Percentiles rank a stretch among this genome's conserved stretches.
Conservation (phyloP, 2,797 vertebrate genomes). For the Borostomias antarcticus region DNA sequence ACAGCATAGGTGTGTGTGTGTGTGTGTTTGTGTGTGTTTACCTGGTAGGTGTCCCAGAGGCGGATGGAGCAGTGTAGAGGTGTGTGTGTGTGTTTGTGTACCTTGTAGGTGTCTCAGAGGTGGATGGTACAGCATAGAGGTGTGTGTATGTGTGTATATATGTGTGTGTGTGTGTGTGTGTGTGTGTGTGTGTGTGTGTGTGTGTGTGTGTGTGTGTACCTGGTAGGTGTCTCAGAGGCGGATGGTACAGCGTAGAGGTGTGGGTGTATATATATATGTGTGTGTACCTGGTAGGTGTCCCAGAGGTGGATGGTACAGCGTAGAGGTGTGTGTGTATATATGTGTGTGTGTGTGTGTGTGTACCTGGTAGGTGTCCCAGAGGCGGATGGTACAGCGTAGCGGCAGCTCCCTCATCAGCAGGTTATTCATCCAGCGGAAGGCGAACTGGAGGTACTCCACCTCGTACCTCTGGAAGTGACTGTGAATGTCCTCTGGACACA, state of each 20-base stretch:
- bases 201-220: neutral
- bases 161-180: neutral
- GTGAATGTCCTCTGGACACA: conserved; percentile 89
- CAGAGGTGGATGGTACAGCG: no score
- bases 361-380: conserved; percentile 99
- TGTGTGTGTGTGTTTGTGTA: neutral
- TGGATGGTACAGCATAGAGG: no score
- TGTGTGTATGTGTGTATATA: neutral
- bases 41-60: conserved; percentile 99
- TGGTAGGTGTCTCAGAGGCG: conserved; percentile 1
- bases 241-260: neutral
- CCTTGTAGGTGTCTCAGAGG: neutral
- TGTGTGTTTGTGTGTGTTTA: conserved; percentile 49
- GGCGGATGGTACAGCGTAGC: conserved; percentile 94
- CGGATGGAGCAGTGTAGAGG: no score
- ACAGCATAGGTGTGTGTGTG: neutral
- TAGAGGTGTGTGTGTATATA: neutral
- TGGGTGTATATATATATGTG: neutral
- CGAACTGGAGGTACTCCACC: conserved; percentile 97
- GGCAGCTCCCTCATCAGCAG: conserved; percentile 97
- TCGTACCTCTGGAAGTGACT: conserved; percentile 92
- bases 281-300: neutral
- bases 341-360: neutral
- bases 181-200: neutral
- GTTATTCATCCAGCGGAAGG: conserved; percentile 99